Evolutionary conservation across 2,888 invertebrate species (phyloP), one percentile per base, ranked within the genome.

Genomic region (Chrysodeixis includens): DNA sequence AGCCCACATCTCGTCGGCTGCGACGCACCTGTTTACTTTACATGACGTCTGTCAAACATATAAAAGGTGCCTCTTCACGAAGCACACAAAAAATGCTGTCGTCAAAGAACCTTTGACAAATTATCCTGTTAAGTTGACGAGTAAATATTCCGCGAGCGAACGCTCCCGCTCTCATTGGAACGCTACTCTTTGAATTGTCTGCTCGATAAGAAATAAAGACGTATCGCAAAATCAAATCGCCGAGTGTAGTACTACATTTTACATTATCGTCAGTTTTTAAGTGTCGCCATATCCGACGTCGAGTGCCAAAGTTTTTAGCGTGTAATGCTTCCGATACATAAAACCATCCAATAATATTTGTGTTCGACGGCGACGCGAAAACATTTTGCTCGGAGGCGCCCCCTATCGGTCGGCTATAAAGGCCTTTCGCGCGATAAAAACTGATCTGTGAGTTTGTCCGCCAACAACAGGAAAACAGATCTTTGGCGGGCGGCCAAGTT

Each of bases 371-470:
- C 91, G 91, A 91, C 88, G 86, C 87, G 90, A 90, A 93, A 93
- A 92, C 92, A 92, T 92, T 92, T 89, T 87, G 90, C 85, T 70
- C 85, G 83, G 81, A 83, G 85, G 87, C 88, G 85, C 88, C 88
- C 88, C 88, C 91, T 92, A 92, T 93, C 93, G 92, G 92, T 90
- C 88, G 91, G 88, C 93, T 90, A 94, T 95, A 95, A 95, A 95
- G 94, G 94, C 94, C 93, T 94, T 92, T 92, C 91, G 92, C 92
- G 92, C 92, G 94, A 95, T 95, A 95, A 95, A 95, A 95, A 95
- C 94, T 93, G 95, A 95, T 95, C 94, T 93, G 94, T 91, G 93
- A 93, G 94, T 93, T 92, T 90, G 92, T 90, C 91, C 88, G 88
- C 88, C 92, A 90, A 92, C 92, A 92, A 91, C 92, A 91, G 91